Conservation (phyloP, 1,140 invertebrate genomes). For the Sminthurides bifidus region DNA sequence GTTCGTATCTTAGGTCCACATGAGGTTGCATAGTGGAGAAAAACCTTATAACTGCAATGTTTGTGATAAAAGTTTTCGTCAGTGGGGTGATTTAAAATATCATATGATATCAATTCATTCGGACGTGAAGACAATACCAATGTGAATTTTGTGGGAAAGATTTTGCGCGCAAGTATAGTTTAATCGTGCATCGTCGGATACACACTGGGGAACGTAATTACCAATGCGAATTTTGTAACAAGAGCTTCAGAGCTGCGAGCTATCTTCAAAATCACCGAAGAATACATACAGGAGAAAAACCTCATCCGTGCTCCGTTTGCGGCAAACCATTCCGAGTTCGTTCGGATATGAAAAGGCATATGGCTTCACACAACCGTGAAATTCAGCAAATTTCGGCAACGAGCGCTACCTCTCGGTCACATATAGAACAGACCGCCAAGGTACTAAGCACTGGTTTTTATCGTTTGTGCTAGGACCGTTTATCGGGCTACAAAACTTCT, state of each 20-base stretch:
- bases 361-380: slow-evolving; percentile 58
- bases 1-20: slow-evolving; percentile 48
- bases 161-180: slow-evolving; percentile 82
- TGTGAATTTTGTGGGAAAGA: slow-evolving; percentile 85
- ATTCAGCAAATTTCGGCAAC: neutral
- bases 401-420: neutral
- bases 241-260: slow-evolving; percentile 70
- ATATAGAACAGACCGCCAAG: neutral
- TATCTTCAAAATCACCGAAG: slow-evolving; percentile 75
- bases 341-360: slow-evolving; percentile 78
- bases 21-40: slow-evolving; percentile 58
- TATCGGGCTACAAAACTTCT: neutral
- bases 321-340: slow-evolving; percentile 70
- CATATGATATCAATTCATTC: slow-evolving; percentile 78
- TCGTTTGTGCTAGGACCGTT: neutral
- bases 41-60: slow-evolving; percentile 67
- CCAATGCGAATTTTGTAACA: slow-evolving; percentile 70
- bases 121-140: slow-evolving; percentile 64
- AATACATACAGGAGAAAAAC: slow-evolving; percentile 81
- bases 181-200: slow-evolving; percentile 78
- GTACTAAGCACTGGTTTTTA: neutral
- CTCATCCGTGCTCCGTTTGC: slow-evolving; percentile 62
- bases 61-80: slow-evolving; percentile 63
- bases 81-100: slow-evolving; percentile 81
- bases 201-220: slow-evolving; percentile 84